Conservation (phyloP, 2,113 vertebrate genomes). For the Lathamus discolor region DNA sequence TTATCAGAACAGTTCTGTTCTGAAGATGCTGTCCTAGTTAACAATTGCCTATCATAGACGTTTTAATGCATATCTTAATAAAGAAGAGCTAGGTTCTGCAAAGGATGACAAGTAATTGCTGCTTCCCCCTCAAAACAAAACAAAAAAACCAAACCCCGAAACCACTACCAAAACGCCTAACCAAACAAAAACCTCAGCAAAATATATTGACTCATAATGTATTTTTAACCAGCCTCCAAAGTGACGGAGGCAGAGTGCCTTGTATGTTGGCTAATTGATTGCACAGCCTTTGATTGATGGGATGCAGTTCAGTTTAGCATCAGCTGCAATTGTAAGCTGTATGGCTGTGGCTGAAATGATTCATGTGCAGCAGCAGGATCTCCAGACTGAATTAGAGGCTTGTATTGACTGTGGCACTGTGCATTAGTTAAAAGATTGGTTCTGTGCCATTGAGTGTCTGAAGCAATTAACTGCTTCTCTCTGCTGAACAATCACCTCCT, state of each 20-base stretch:
- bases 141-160: neutral
- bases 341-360: neutral
- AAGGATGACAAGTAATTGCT: neutral
- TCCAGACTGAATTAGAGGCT: constrained; percentile 46
- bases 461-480: constrained; percentile 50
- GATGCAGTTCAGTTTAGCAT: constrained; percentile 13
- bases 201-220: neutral
- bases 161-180: neutral
- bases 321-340: neutral
- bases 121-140: neutral
- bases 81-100: neutral
- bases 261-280: neutral
- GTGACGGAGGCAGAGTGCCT: neutral
- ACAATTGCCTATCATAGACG: neutral
- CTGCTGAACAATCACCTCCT: constrained; percentile 28
- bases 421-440: constrained; percentile 51
- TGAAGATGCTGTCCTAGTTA: neutral
- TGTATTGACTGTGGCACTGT: constrained; percentile 3
- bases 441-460: constrained; percentile 36
- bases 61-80: neutral
- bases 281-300: neutral
- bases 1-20: neutral
- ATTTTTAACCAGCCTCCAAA: neutral
- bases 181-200: neutral
- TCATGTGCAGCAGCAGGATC: constrained; percentile 11